Evolutionary conservation across 2,888 invertebrate species (phyloP).

Genomic region (Lithophane leautieri): DNA sequence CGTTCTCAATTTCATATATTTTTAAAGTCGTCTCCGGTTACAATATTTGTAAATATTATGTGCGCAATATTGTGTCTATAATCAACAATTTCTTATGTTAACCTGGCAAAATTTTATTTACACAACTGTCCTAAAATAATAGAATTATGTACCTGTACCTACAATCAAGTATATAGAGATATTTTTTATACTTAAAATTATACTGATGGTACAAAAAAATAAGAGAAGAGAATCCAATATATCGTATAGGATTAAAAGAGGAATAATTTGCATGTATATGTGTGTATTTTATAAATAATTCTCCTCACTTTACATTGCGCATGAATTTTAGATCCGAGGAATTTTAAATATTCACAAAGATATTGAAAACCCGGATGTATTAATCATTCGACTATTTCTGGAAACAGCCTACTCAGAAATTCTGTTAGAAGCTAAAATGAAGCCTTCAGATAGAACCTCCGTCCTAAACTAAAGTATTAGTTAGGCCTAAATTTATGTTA

Average conservation of each 20-base stretch:
- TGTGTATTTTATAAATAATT: neutral
- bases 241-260: neutral
- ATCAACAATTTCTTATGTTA: no score
- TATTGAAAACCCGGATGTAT: neutral
- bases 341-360: neutral
- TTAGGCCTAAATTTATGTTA: slow-evolving; percentile 25
- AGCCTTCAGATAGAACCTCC: neutral
- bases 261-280: neutral
- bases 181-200: neutral
- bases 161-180: neutral
- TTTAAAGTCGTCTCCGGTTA: no score
- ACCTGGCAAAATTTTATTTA: no score
- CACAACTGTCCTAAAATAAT: no score
- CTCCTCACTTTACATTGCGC: neutral
- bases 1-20: no score
- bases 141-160: neutral
- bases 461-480: slow-evolving; percentile 12
- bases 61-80: no score
- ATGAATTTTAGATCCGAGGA: no score
- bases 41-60: no score
- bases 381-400: neutral
- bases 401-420: neutral
- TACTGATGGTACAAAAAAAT: neutral
- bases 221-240: no score
- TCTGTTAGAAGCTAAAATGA: neutral